Evolutionary conservation across 2,888 invertebrate species (phyloP).

Genomic region (Plebejus melissa): DNA sequence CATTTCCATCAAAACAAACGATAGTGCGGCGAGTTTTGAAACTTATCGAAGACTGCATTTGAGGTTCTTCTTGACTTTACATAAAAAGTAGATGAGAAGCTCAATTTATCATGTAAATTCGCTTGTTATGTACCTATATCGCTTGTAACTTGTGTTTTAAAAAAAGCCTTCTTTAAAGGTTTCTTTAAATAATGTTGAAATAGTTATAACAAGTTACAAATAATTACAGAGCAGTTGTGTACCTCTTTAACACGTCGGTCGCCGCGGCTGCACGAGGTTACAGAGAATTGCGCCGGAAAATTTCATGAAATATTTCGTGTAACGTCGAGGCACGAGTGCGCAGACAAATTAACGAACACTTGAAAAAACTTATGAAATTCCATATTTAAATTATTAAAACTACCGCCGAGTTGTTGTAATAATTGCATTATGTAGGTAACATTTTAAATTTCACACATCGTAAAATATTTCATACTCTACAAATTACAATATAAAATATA

Average conservation of each 20-base stretch:
- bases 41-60: not conserved
- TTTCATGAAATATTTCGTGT: conserved; percentile 33
- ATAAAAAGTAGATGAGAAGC: too few relatives aligned
- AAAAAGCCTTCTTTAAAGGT: too few relatives aligned
- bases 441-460: not conserved
- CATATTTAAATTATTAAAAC: conserved; percentile 2
- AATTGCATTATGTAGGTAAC: not conserved
- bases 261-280: not conserved
- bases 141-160: not conserved
- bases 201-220: not conserved
- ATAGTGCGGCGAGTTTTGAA: not conserved
- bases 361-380: not conserved
- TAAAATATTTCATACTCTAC: not conserved
- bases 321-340: conserved; percentile 1
- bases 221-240: not conserved
- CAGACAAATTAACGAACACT: conserved; percentile 2
- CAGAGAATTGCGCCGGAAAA: not conserved
- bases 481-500: not conserved
- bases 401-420: not conserved
- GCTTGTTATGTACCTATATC: not conserved
- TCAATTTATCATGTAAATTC: too few relatives aligned
- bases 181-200: not conserved
- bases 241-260: not conserved
- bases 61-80: not conserved
- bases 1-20: not conserved